Base-by-base conservation (phyloP, 2,888 invertebrate genomes). In the Tetranychus truncatus region DNA sequence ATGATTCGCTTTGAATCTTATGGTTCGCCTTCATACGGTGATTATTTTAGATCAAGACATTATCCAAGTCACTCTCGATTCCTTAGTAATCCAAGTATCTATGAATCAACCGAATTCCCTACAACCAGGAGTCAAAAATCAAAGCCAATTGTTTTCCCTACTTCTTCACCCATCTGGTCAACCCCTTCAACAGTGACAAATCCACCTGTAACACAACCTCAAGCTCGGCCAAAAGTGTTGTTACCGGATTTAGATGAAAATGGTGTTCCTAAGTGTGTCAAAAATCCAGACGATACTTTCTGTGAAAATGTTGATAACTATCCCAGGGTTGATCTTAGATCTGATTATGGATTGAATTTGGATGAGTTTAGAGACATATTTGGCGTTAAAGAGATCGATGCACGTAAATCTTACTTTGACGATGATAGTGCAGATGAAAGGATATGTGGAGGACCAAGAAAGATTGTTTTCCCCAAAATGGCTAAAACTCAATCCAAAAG, bases 401-500 rank as follows among this genome's bases (percentile, higher is more conserved):
- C 76, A 24, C 74, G 79, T 6, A 78, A 77, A 69, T 75, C 77
- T 5, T 75, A 75, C 21, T 46, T 74, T 3, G 78, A 77, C 1
- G 78, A 77, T n/a, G 55, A 77, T n/a, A 74, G 76, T 9, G 71
- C 65, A 46, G 79, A 78, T 71, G 78, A 78, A 46, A 76, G 77
- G 1, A 75, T 79, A 8, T 79, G 79, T 24, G 72, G 76, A 1
- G 76, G 76, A 44, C 72, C 74, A 7, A 76, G 78, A 0, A 75
- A 76, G 55, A 74, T 78, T 9, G 78, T 78, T 55, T 78, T 76
- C 34, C 79, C 79, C 2, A 77, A 78, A 71, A 79, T 78, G 67
- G 79, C 77, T 20, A 77, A 77, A 76, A 78, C 78, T 65, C 78
- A 78, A 65, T 78, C 78, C 46, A 78, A 79, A 44, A 76, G 78